These are phyloP conservation scores for Plagiodera versicolora DNA, from an alignment of 2,888 invertebrate genomes.

Conservation along the genomic window DNA sequence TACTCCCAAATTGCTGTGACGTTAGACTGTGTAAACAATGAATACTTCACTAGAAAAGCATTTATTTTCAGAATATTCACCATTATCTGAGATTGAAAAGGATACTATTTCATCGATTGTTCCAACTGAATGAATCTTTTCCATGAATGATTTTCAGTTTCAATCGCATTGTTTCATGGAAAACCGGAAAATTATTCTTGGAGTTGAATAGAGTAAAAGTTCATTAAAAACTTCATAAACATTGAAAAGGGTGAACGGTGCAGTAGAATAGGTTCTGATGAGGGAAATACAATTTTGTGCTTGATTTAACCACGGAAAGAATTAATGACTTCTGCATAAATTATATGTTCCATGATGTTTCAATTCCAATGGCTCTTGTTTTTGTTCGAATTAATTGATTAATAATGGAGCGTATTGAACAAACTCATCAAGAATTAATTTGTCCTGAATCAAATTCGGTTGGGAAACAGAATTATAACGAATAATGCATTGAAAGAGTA, in stretches of 20 bases:
- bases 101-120: neutral
- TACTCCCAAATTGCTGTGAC: too few relatives aligned
- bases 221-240: constrained; percentile 15
- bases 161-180: constrained; percentile 6
- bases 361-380: neutral
- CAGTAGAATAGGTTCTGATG: constrained; percentile 15
- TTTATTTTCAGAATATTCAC: too few relatives aligned
- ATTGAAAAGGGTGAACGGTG: neutral
- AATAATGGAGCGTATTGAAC: neutral
- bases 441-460: neutral
- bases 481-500: neutral
- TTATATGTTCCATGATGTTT: constrained; percentile 22
- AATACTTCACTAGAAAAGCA: too few relatives aligned
- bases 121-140: neutral
- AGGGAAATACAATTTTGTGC: constrained; percentile 24
- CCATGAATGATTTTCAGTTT: neutral
- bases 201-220: constrained; percentile 11
- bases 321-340: constrained; percentile 27
- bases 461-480: neutral
- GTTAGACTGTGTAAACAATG: too few relatives aligned
- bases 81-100: too few relatives aligned
- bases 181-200: constrained; percentile 16
- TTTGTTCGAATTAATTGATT: neutral
- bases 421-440: neutral
- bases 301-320: constrained; percentile 17